Evolutionary conservation across 2,888 invertebrate species (phyloP), one percentile per base, ranked within the genome.

Genomic region (Gandaritis pyraliata): DNA sequence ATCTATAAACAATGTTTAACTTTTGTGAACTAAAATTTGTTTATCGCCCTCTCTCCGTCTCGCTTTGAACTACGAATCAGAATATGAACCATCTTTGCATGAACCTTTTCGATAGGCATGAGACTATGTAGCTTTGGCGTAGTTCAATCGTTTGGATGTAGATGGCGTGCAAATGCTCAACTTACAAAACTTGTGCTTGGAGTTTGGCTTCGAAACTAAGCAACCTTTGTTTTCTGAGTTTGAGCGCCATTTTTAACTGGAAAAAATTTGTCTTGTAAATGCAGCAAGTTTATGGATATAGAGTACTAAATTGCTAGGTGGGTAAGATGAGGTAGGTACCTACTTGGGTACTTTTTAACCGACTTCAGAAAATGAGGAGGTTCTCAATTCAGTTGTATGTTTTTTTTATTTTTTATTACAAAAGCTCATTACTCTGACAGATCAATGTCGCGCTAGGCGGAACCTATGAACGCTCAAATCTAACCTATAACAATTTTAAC

Each of bases 361-460:
- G n/a, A n/a, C n/a, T n/a, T n/a, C n/a, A n/a, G n/a, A n/a, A n/a
- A n/a, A n/a, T n/a, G n/a, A n/a, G n/a, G n/a, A n/a, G n/a, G n/a
- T n/a, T n/a, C n/a, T n/a, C n/a, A n/a, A n/a, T n/a, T n/a, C n/a
- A n/a, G n/a, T n/a, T n/a, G n/a, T n/a, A n/a, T n/a, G n/a, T n/a
- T n/a, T 23, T 23, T 23, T 15, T 48, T 11, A 11, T 15, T 36
- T 38, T 33, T 29, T 47, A 30, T 36, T 30, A 18, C 52, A 45
- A 33, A 36, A 52, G 46, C 48, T 36, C 75, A 76, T 73, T 78
- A 69, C 68, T 55, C 61, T 75, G 82, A 83, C 83, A 80, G 75
- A 83, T 81, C 85, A 87, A 87, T 87, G 87, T 78, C 85, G 78
- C 69, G 64, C 68, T 67, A 83, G 68, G 76, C 86, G 87, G 87